These are phyloP conservation scores for Amphiduros pacificus DNA, from an alignment of 2,888 invertebrate genomes.

Conservation along the genomic window DNA sequence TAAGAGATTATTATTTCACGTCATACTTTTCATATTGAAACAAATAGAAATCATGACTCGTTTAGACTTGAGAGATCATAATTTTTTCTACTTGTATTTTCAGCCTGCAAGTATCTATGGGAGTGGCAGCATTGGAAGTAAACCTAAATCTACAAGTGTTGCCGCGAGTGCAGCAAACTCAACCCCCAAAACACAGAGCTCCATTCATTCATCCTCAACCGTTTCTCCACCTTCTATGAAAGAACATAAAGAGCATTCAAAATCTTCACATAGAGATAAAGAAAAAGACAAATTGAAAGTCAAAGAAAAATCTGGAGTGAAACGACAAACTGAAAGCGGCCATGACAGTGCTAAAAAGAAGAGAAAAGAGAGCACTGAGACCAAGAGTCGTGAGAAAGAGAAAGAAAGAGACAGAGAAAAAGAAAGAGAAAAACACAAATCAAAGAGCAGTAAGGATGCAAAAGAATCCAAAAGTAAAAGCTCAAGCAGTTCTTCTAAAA, in stretches of 20 bases:
- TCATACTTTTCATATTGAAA: no score
- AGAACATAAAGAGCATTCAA: neutral
- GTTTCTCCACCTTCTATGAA: slow-evolving; percentile 2
- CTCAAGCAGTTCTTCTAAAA: no score
- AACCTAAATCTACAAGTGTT: no score
- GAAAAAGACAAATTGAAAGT: slow-evolving; percentile 3
- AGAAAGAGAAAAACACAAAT: slow-evolving; percentile 3
- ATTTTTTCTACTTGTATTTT: no score
- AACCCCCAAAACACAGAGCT: neutral
- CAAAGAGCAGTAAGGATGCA: slow-evolving; percentile 1
- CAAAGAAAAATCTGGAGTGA: neutral
- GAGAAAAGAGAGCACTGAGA: slow-evolving; percentile 1
- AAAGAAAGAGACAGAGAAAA: slow-evolving; percentile 1
- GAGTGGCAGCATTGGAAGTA: no score
- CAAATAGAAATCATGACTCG: no score
- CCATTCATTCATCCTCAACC: neutral
- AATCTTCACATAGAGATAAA: neutral
- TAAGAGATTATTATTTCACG: no score
- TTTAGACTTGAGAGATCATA: no score
- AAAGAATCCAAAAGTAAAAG: slow-evolving; percentile 15
- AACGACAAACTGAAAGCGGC: slow-evolving; percentile 8
- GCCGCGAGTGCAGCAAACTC: no score
- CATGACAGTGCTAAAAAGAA: slow-evolving; percentile 9
- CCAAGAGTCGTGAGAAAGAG: slow-evolving; percentile 3
- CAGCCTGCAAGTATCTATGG: no score